Conservation (phyloP, 2,888 invertebrate genomes). For the Epinotia demarniana region DNA sequence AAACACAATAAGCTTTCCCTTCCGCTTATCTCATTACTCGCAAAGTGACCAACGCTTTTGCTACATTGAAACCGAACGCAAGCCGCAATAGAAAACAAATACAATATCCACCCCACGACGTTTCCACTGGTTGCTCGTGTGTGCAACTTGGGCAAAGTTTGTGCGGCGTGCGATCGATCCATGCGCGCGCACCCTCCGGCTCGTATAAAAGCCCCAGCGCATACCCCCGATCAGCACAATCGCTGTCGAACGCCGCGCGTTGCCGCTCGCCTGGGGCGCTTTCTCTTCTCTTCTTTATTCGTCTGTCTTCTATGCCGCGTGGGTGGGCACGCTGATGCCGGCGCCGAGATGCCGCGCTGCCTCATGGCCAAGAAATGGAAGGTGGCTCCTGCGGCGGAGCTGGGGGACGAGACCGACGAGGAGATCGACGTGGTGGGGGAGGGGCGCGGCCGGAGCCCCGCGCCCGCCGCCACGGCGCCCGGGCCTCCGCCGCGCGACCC, state of each 20-base stretch:
- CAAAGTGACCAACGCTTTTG: constrained; percentile 29
- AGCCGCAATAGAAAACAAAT: constrained; percentile 36
- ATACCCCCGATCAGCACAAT: constrained; percentile 79
- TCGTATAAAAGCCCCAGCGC: constrained; percentile 79
- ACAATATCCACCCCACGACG: constrained; percentile 42
- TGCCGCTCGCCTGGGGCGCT: constrained; percentile 83
- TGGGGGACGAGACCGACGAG: constrained; percentile 88
- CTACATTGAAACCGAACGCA: constrained; percentile 33
- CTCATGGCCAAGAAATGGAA: constrained; percentile 98
- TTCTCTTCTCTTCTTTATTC: constrained; percentile 83
- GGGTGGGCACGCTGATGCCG: constrained; percentile 78
- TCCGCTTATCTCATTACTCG: constrained; percentile 25
- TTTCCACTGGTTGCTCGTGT: constrained; percentile 76
- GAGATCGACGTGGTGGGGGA: constrained; percentile 95
- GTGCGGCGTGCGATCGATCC: constrained; percentile 74
- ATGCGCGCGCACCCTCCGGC: constrained; percentile 75
- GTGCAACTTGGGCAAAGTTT: constrained; percentile 75
- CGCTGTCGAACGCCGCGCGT: constrained; percentile 83
- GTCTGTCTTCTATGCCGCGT: constrained; percentile 83
- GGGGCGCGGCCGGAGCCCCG: constrained; percentile 85
- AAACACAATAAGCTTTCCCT: constrained; percentile 12
- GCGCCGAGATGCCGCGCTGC: constrained; percentile 95
- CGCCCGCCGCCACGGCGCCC: constrained; percentile 85
- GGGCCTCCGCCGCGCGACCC: constrained; percentile 89
- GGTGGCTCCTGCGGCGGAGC: constrained; percentile 85